Evolutionary conservation across 2,888 invertebrate species (phyloP), one percentile per base, ranked within the genome.

Genomic region (Zeuzera pyrina): DNA sequence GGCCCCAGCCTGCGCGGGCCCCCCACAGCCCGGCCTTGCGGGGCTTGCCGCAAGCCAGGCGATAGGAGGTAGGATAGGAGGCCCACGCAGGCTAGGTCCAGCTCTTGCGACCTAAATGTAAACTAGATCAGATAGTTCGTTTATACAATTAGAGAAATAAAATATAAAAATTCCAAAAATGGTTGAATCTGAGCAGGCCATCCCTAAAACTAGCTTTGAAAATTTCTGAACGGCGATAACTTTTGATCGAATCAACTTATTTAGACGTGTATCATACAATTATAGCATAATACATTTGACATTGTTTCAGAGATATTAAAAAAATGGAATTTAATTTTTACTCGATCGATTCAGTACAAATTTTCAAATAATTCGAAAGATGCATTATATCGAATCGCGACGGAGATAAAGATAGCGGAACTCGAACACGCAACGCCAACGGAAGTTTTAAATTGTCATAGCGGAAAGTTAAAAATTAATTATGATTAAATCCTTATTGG

Each of bases 191-290:
- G 29, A 29, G 15, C 29, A 29, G 15, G n/a, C 15, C 4, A 7
- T 24, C 24, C 24, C 24, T 24, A 11, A 24, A 29, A 29, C 29
- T 15, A 29, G 15, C 15, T 29, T 29, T 29, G 29, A 11, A 29
- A 29, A 29, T 29, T 29, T 29, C 29, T 29, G 16, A 29, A 29
- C 29, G 27, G 27, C 27, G 27, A 27, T 27, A 27, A 27, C 27
- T 27, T 27, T 12, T 27, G 27, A 27, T 27, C 29, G 8, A 29
- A 29, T 15, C 29, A 29, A 15, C 29, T 29, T 29, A 15, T 29
- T 29, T 29, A 29, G 29, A 29, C 29, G 29, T 29, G 8, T 15
- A 23, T 23, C 5, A 7, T 27, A 12, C 8, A 6, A 27, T 27
- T 27, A 27, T 13, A 13, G 14, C 27, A 27, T 27, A 27, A 24